Percentiles rank a stretch among this genome's conserved stretches.
Evolutionary conservation across 2,797 vertebrate genomes (phyloP).

Genomic region (Paramormyrops hopkinsi): DNA sequence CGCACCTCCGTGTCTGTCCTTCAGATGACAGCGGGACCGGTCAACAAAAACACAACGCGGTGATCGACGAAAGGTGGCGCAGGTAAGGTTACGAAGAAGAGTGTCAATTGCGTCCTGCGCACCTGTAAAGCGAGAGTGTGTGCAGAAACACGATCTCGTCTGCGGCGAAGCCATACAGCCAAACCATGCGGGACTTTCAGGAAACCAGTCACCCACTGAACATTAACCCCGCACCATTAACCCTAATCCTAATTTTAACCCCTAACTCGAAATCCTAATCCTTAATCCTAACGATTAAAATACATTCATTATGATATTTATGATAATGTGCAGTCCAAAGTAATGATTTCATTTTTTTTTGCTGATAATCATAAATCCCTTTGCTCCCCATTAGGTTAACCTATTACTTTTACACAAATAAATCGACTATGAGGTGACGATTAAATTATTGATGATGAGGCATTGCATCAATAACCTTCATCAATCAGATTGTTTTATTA

Average conservation of each 20-base stretch:
- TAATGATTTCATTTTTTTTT: background rate
- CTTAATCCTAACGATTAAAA: background rate
- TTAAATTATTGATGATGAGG: background rate
- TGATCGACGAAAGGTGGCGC: background rate
- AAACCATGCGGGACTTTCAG: background rate
- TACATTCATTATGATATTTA: background rate
- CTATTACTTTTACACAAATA: background rate
- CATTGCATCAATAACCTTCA: background rate
- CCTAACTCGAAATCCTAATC: background rate
- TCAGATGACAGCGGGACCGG: background rate
- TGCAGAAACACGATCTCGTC: background rate
- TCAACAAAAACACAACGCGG: background rate
- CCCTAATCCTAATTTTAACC: background rate
- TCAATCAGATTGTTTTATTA: background rate
- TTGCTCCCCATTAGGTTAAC: background rate
- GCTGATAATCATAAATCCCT: background rate
- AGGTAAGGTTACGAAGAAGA: conserved; percentile 4
- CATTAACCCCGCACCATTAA: background rate
- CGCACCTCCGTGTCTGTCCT: background rate
- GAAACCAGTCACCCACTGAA: background rate
- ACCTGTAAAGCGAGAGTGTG: conserved; percentile 11
- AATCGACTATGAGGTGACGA: background rate
- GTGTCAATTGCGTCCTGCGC: background rate
- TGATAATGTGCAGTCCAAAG: background rate
- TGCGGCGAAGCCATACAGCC: background rate